Percentiles rank a stretch among this genome's conserved stretches.
These are phyloP conservation scores for Euzetes globulus DNA, from an alignment of 2,888 invertebrate genomes.

Conservation along the genomic window DNA sequence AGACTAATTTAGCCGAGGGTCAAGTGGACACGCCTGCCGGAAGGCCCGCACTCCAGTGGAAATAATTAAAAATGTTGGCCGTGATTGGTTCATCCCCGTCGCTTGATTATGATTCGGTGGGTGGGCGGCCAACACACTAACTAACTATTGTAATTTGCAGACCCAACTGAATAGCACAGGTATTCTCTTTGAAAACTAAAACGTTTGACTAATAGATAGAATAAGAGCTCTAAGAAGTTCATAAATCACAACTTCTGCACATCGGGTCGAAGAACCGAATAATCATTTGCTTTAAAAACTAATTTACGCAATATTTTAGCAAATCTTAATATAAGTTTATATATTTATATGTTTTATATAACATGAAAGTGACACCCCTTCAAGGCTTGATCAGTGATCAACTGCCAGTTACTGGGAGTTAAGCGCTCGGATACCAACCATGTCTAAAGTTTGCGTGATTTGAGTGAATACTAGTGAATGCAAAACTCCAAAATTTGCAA, in stretches of 20 bases:
- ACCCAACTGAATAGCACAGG: not conserved
- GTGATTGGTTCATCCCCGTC: constrained; percentile 28
- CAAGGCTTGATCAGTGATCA: not conserved
- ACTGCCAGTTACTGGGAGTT: not conserved
- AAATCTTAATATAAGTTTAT: not conserved
- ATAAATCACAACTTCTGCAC: constrained; percentile 2
- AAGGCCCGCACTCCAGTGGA: constrained; percentile 14
- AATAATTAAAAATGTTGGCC: constrained; percentile 26
- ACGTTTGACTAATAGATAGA: constrained; percentile 11
- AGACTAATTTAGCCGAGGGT: constrained; percentile 25
- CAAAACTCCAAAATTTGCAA: constrained; percentile 13
- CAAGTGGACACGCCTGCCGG: constrained; percentile 25
- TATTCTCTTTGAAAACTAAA: too few species aligned
- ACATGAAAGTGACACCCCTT: constrained; percentile 26
- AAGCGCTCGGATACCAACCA: not conserved
- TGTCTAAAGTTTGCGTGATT: constrained; percentile 29
- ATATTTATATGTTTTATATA: constrained; percentile 3
- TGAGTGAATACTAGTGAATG: not conserved
- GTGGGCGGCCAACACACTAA: constrained; percentile 19
- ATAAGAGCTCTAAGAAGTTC: not conserved
- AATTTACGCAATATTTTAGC: constrained; percentile 14
- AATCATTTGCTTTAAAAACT: constrained; percentile 15
- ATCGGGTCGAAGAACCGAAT: constrained; percentile 13
- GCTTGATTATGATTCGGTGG: constrained; percentile 29
- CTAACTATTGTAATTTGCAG: constrained; percentile 13